These are phyloP conservation scores for Microctenopoma stevenorrisi DNA, from an alignment of 2,797 vertebrate species.

Conservation along the genomic window DNA sequence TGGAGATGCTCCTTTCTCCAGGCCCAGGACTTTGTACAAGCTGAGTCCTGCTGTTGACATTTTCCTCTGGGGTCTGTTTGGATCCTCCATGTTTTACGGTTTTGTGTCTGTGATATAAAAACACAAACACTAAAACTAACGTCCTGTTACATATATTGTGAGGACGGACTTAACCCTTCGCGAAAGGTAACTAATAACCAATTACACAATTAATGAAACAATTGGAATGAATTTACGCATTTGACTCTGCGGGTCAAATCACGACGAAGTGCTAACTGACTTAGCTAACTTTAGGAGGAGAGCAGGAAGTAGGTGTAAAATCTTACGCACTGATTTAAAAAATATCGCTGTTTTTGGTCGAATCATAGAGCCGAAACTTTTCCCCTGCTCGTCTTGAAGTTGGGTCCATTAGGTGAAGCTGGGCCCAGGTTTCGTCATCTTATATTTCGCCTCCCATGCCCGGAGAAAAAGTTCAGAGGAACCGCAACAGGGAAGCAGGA, in stretches of 20 bases:
- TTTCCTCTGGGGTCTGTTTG: slow-evolving; percentile 78
- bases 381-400: background rate
- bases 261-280: slow-evolving; percentile 21
- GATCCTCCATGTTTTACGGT: slow-evolving; percentile 83
- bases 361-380: slow-evolving; percentile 45
- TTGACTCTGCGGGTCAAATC: background rate
- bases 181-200: background rate
- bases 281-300: slow-evolving; percentile 33
- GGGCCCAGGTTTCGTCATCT: background rate
- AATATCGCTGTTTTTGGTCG: slow-evolving; percentile 14
- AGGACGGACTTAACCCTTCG: no score
- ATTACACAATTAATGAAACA: no score
- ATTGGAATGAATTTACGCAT: background rate
- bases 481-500: slow-evolving; percentile 35
- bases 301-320: background rate
- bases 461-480: slow-evolving; percentile 9
- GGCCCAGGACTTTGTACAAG: slow-evolving; percentile 87
- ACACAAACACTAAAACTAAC: background rate
- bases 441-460: background rate
- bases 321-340: slow-evolving; percentile 25
- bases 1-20: slow-evolving; percentile 88
- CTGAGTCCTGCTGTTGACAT: slow-evolving; percentile 88
- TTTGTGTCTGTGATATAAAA: slow-evolving; percentile 32
- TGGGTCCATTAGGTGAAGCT: background rate
- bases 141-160: background rate